Base-by-base conservation (phyloP, 2,113 vertebrate species). In the Melanotaenia duboulayi region DNA sequence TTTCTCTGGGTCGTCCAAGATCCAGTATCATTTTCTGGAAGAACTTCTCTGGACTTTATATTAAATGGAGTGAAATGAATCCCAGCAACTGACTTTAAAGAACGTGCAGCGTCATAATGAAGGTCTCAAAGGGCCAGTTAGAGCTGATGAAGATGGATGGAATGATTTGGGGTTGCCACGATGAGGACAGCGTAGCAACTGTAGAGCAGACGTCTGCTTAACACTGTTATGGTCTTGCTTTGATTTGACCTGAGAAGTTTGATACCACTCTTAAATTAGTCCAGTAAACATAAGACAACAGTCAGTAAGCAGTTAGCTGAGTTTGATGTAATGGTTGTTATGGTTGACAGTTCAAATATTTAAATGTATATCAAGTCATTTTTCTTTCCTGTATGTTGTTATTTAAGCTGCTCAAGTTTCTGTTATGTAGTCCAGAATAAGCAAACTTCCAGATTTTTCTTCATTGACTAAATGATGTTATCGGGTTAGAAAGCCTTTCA, bases 81-180 rank as follows among this genome's bases (percentile, higher is more conserved):
- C 70, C 67, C 37, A 9, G 25, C 35, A 62, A 78, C 25, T 74
- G 56, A 76, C 63, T 78, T 61, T 67, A 6, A 55, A 74, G 74
- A 66, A 68, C 46, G 35, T 62, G 69, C 74, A 32, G 25, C 40
- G 22, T 76, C 83, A 71, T 70, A 66, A 79, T n/a, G 51, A 70
- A 76, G 50, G 64, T 83, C 82, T 78, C 83, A 46, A 63, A 80
- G 57, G 74, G 50, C 70, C 71, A 76, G 77, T 85, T 84, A 89
- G 23, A 55, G 37, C 17, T 61, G 72, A 76, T 76, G 83, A 78
- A 75, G 81, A 81, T 10, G 22, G 73, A 84, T 25, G 39, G 65
- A 79, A 74, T 81, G 20, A 65, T 86, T 85, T 71, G 64, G 40
- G 77, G 60, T 28, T 78, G 65, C 69, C 59, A 16, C 58, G 52